Percentiles rank a stretch among this genome's conserved stretches.
Conservation (phyloP, 1,140 invertebrate genomes). For the Drosophila guanche region DNA sequence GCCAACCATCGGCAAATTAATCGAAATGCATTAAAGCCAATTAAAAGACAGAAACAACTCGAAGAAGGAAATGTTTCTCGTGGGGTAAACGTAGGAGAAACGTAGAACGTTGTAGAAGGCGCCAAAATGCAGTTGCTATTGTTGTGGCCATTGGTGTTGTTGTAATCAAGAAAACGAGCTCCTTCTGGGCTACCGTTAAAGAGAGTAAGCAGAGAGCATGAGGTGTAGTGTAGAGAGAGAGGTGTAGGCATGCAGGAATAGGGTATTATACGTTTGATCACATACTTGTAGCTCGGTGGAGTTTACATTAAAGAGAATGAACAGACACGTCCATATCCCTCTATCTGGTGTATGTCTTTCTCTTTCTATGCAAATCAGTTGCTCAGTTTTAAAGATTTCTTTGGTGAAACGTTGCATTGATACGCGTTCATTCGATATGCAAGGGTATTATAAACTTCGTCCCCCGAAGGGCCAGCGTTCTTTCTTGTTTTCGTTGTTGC, state of each 20-base stretch:
- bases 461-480: constrained; percentile 6
- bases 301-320: no score
- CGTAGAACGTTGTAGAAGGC: constrained; percentile 22
- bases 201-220: neutral
- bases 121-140: constrained; percentile 18
- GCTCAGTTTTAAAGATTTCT: no score
- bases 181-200: constrained; percentile 10
- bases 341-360: no score
- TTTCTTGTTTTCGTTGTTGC: constrained; percentile 25
- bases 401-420: no score
- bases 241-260: no score
- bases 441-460: constrained; percentile 1
- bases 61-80: neutral
- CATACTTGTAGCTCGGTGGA: no score
- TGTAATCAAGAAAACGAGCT: constrained; percentile 54
- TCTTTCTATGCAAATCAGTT: no score
- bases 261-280: no score
- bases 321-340: no score
- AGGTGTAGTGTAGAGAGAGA: no score
- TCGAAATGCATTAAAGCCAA: constrained; percentile 74
- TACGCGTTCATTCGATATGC: no score
- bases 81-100: neutral
- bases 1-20: constrained; percentile 68
- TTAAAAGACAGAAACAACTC: constrained; percentile 44
- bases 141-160: constrained; percentile 21